Evolutionary conservation across 2,888 invertebrate species (phyloP).

Genomic region (Dorcus parallelipipedus): DNA sequence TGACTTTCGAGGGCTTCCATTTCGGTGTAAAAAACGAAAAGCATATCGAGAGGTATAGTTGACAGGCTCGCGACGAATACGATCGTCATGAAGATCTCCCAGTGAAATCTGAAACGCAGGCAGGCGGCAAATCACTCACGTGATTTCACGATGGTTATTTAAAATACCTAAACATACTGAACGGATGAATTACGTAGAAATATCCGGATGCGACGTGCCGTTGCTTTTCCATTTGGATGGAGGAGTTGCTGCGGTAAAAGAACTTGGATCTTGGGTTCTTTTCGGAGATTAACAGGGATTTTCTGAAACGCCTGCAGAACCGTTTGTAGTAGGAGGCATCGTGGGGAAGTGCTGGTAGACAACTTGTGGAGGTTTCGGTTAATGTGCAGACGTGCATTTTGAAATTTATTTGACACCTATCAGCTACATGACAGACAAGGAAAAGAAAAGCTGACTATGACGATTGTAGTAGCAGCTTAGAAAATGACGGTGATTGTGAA

Average conservation of each 20-base stretch:
- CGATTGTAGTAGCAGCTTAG: too few relatives aligned
- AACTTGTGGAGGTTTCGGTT: not conserved
- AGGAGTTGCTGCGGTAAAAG: conserved; percentile 27
- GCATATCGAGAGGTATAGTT: conserved; percentile 21
- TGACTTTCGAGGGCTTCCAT: not conserved
- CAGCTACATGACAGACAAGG: too few relatives aligned
- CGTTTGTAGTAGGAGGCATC: too few relatives aligned
- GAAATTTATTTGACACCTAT: not conserved
- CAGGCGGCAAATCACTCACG: too few relatives aligned
- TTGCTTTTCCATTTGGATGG: conserved; percentile 36
- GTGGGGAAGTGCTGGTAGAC: not conserved
- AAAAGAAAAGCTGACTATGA: too few relatives aligned
- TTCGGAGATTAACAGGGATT: not conserved
- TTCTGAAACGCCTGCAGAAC: not conserved
- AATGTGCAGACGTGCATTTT: not conserved
- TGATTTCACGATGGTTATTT: too few relatives aligned
- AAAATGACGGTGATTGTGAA: too few relatives aligned
- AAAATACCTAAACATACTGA: conserved; percentile 35
- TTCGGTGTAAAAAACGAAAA: conserved; percentile 16
- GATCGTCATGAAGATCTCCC: conserved; percentile 24
- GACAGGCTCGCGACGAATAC: conserved; percentile 12
- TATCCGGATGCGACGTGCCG: conserved; percentile 32
- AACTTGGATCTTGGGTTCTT: conserved; percentile 10
- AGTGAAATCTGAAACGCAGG: conserved; percentile 17
- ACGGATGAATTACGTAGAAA: conserved; percentile 44